Base-by-base conservation (phyloP, 1,140 invertebrate species). In the Vanessa atalanta region DNA sequence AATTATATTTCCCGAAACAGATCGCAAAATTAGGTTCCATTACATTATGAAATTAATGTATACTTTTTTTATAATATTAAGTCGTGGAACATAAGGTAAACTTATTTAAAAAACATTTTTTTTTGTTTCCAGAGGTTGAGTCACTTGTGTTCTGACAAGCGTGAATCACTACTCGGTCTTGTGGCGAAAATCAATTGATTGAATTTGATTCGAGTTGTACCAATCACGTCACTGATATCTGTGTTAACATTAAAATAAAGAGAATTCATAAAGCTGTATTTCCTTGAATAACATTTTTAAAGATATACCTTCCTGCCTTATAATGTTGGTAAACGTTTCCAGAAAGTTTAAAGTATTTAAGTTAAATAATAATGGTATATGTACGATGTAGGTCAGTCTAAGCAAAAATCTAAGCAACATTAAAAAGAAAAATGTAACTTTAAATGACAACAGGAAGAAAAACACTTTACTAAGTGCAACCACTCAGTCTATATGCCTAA, bases 141-240 rank as follows among this genome's bases (percentile, higher is more conserved):
- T 55, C 65, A 67, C 14, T 16, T 53, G 26, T 43, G 65, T 67
- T 67, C 65, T 55, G 8, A 50, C 7, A 16, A 67, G 31, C 31
- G 48, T 67, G 65, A 67, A 37, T 67, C 65, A 67, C 37, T 51
- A 23, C n/a, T 65, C 43, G n/a, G 11, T 13, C 57, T 61, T 13
- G 50, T 67, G 51, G 55, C 51, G 15, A 67, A 67, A 67, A 67
- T 37, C 51, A 16, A 55, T 67, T 67, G 31, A 55, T 67, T 67
- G 31, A 55, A 55, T 43, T 16, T 51, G 14, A 66, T 65, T 61
- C 57, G 15, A 61, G 13, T 61, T 37, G 1, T 37, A 14, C 5
- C 15, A 15, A 26, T 26, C 57, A 61, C 57, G 57, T 61, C 57
- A 61, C 57, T n/a, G 26, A 61, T 37, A 61, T 47, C 14, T 57